Conservation (phyloP, 2,113 vertebrate genomes). For the Arothron firmamentum region DNA sequence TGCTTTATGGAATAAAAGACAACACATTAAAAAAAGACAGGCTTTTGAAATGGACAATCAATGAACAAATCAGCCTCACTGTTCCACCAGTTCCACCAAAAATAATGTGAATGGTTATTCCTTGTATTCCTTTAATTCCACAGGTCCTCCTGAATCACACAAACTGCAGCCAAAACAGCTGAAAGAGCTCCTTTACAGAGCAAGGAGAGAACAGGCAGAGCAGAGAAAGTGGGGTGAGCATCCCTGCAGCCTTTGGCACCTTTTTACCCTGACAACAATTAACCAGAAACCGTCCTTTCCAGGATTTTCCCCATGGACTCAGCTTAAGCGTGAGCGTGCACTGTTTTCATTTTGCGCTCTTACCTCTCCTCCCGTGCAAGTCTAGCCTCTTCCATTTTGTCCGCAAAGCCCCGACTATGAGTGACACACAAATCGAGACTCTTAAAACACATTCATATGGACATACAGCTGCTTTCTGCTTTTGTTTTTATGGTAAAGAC, state of each 20-base stretch:
- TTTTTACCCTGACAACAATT: conserved; percentile 67
- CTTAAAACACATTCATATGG: conserved; percentile 24
- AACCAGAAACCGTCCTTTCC: conserved; percentile 40
- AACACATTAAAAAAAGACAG: too few species aligned
- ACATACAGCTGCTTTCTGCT: not conserved
- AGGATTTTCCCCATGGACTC: conserved; percentile 29
- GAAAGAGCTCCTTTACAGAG: conserved; percentile 26
- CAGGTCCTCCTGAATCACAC: conserved; percentile 14
- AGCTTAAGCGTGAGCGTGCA: conserved; percentile 29
- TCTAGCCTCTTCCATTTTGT: conserved; percentile 92
- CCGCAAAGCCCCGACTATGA: conserved; percentile 87
- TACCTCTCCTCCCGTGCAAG: conserved; percentile 94
- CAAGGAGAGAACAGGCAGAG: conserved; percentile 27
- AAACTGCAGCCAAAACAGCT: conserved; percentile 56
- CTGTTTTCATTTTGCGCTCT: conserved; percentile 51
- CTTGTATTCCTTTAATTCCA: too few species aligned
- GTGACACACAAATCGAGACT: conserved; percentile 37
- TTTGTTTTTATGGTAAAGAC: not conserved
- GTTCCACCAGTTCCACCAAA: too few species aligned
- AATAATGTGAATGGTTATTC: too few species aligned
- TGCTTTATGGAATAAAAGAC: too few species aligned
- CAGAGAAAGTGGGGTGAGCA: conserved; percentile 29
- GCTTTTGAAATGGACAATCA: too few species aligned
- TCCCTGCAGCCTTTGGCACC: conserved; percentile 15
- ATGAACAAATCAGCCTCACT: too few species aligned